Conservation (phyloP, 2,888 invertebrate genomes). For the Spatulosminthurus flaviceps region DNA sequence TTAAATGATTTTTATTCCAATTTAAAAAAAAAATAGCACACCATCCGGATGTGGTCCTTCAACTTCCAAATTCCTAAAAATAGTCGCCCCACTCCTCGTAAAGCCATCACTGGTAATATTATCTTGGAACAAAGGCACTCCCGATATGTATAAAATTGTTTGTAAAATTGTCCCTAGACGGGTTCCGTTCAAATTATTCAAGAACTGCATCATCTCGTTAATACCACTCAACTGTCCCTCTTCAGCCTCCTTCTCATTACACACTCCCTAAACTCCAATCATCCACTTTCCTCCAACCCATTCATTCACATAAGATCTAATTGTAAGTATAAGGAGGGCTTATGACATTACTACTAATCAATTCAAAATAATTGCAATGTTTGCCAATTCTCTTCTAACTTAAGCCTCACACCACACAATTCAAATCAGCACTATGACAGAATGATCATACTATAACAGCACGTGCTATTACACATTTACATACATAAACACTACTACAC, state of each 20-base stretch:
- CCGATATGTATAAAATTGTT: slow-evolving; percentile 57
- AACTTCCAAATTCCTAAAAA: slow-evolving; percentile 26
- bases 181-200: slow-evolving; percentile 51
- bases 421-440: neutral
- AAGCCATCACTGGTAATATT: slow-evolving; percentile 35
- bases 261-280: too few relatives aligned
- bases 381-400: neutral
- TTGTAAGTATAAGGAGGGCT: too few relatives aligned
- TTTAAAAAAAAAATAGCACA: neutral
- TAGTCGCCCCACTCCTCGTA: neutral
- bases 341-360: too few relatives aligned
- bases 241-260: too few relatives aligned
- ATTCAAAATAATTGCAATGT: too few relatives aligned
- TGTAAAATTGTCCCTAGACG: slow-evolving; percentile 57
- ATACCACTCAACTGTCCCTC: too few relatives aligned
- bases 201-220: slow-evolving; percentile 18
- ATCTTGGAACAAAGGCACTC: slow-evolving; percentile 54
- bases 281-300: too few relatives aligned
- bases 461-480: too few relatives aligned
- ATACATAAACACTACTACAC: neutral
- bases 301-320: too few relatives aligned
- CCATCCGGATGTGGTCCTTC: slow-evolving; percentile 39
- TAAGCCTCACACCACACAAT: neutral
- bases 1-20: neutral
- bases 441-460: too few relatives aligned